Evolutionary conservation across 2,113 vertebrate genomes (phyloP), one percentile per base, ranked within the genome.

Genomic region (Melanerpes aurifrons): DNA sequence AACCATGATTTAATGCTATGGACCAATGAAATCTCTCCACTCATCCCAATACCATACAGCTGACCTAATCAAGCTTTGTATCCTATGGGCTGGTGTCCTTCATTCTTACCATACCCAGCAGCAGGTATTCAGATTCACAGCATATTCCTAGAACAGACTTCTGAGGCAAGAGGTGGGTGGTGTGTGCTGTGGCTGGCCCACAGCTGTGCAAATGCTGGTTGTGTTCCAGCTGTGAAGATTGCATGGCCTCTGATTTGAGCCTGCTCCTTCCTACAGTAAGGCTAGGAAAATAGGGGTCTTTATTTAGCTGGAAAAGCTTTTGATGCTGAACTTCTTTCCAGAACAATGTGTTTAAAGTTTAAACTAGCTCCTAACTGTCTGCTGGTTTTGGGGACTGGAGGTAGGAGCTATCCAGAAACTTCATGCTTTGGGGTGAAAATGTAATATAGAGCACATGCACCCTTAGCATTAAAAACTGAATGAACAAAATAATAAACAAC

Each of bases 381-480:
- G 12, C 1, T 11, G 53, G 74, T 31, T 54, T 12, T 0, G 1
- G 2, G 7, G 15, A 12, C 22, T 11, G 12, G 7, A 8, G 6
- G 2, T 66, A 32, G 11, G 16, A 59, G 20, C 56, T 3, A 8
- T 53, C 87, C 68, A 57, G 31, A 8, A 67, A 18, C 12, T 32
- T 48, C 47, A 13, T 79, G 40, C 40, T 4, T 28, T 61, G 25
- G 37, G 25, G 17, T 78, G 56, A 81, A 93, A 83, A 43, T 31
- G 9, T 59, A 17, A 14, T 71, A 5, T 0, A 56, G 37, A 62
- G 6, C 6, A 86, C 3, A 4, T 45, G 11, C 9, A 72, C 64
- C 35, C 6, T 9, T 73, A 25, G 15, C 31, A 61, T 86, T 78
- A 45, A 74, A 62, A 90, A 20, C 13, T 3, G 8, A 61, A 57